Base-by-base conservation (phyloP, 2,113 vertebrate genomes). In the Hymenochirus boettgeri region DNA sequence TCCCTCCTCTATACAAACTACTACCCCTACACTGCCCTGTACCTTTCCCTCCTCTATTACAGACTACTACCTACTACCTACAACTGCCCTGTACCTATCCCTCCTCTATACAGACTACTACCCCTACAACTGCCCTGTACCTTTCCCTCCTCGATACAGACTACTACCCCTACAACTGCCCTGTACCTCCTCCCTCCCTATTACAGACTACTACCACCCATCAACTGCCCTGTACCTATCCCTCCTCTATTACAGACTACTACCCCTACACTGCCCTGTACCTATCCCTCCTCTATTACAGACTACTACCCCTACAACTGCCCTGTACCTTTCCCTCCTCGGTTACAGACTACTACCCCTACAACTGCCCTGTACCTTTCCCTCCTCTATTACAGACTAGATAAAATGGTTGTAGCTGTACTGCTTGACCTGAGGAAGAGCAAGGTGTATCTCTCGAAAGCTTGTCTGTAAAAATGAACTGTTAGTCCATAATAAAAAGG, bases 381-480 rank as follows among this genome's bases (percentile, higher is more conserved):
- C 24, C 51, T 29, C 4, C 51, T 54, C 51, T 54, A 54, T 29
- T 54, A 54, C 51, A 27, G 51, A 29, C 51, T 23, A 23, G 13
- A 27, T 25, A 4, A 23, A 13, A 22, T 29, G 25, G 26, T 27
- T n/a, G 24, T 54, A 17, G 24, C 51, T 17, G 26, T 25, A 4
- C 51, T 17, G 24, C n/a, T n/a, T 27, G 27, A 54, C 51, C 27
- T 10, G n/a, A n/a, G n/a, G n/a, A n/a, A n/a, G n/a, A n/a, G n/a
- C n/a, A n/a, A n/a, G n/a, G n/a, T n/a, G n/a, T n/a, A n/a, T n/a
- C n/a, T n/a, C n/a, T n/a, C n/a, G n/a, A n/a, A n/a, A n/a, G n/a
- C n/a, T n/a, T n/a, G n/a, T n/a, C n/a, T n/a, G n/a, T n/a, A n/a
- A n/a, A n/a, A n/a, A n/a, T n/a, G n/a, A n/a, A n/a, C n/a, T n/a